A percentile compares a stretch with the other conserved stretches of the same genome.
phyloP scores from a whole-genome alignment of 2,797 vertebrate genomes.

The Chaenodraco wilsoni region DNA sequence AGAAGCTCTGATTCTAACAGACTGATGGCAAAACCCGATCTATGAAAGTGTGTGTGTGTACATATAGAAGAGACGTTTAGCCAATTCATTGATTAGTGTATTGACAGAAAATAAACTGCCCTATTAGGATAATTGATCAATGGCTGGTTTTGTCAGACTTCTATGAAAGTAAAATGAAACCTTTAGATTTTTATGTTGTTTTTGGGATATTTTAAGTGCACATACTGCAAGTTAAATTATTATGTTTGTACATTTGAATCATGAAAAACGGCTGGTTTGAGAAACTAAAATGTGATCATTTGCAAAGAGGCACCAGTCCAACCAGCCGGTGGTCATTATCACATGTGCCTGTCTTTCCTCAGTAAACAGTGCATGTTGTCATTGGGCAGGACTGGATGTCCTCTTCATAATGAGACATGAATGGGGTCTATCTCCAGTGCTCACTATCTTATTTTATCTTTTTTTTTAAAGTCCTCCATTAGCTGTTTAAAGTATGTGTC shows the following conservation, averaged over 20 bases:
- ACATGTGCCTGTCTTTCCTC: background rate
- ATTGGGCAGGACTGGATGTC: slow-evolving; percentile 18
- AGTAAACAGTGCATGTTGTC: slow-evolving; percentile 7
- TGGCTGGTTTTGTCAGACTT: background rate
- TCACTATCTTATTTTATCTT: slow-evolving; percentile 4
- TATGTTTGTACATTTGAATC: background rate
- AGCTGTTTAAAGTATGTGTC: slow-evolving; percentile 4
- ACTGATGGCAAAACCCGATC: background rate
- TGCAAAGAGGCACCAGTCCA: background rate
- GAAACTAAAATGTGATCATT: background rate
- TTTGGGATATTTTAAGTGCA: background rate
- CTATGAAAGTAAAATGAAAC: background rate
- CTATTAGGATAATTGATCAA: background rate
- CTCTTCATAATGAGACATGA: slow-evolving; percentile 29
- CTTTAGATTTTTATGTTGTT: background rate
- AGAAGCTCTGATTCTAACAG: background rate
- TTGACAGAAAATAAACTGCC: background rate
- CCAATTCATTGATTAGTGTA: background rate
- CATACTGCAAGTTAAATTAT: background rate
- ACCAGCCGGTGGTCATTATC: background rate
- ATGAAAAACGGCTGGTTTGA: background rate
- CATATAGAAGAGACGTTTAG: background rate
- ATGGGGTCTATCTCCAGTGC: background rate
- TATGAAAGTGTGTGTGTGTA: background rate
- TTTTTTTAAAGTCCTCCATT: background rate